Conservation (phyloP, 2,797 vertebrate genomes). For the Poeciliopsis paucimaculata region DNA sequence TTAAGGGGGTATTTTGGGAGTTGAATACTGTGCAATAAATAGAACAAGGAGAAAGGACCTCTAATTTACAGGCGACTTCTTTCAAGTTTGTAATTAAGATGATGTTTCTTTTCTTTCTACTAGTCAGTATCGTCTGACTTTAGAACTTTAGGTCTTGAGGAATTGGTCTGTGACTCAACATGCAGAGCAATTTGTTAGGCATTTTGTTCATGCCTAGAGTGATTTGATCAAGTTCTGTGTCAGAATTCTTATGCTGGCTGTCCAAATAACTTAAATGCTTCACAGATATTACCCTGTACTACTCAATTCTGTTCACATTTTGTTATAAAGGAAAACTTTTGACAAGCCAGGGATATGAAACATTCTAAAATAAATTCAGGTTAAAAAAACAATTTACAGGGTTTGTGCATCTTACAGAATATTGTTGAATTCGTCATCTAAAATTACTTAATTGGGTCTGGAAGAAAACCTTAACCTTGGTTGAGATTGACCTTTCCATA, state of each 20-base stretch:
- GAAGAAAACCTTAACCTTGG: neutral
- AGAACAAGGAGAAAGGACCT: conserved; percentile 63
- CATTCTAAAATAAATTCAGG: neutral
- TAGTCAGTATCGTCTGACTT: conserved; percentile 12
- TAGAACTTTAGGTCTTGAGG: neutral
- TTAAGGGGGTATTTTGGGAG: conserved; percentile 78
- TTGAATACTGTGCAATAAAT: conserved; percentile 66
- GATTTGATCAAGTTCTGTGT: neutral
- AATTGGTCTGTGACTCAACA: neutral
- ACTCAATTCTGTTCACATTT: neutral
- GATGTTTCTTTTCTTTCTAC: conserved; percentile 23
- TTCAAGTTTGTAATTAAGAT: conserved; percentile 40
- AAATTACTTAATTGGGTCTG: too few relatives aligned
- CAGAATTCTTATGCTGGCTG: neutral
- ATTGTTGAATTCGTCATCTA: too few relatives aligned
- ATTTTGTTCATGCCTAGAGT: neutral
- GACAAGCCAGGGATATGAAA: neutral
- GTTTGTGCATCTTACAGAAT: neutral
- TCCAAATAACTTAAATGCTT: neutral
- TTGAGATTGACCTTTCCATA: neutral
- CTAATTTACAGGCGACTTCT: conserved; percentile 65
- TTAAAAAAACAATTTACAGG: neutral
- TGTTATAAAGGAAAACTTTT: too few relatives aligned
- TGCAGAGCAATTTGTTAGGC: neutral
- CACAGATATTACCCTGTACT: neutral